Base-by-base conservation (phyloP, 2,797 vertebrate species). In the Knipowitschia caucasica region DNA sequence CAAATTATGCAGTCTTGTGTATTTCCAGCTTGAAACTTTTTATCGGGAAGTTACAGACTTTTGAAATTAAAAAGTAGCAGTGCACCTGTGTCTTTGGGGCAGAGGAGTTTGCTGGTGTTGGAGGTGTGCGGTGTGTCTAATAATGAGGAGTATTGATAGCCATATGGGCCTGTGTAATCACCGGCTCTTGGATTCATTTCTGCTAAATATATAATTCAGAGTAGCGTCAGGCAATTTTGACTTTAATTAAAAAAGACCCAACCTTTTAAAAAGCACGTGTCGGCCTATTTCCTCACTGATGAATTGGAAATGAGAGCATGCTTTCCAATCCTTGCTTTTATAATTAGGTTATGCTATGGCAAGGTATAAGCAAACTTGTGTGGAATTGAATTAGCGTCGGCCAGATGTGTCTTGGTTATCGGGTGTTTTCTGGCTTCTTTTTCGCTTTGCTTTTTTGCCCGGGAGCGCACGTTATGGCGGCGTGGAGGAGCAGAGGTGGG, bases 201-300 rank as follows among this genome's bases (percentile, higher is more conserved):
- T 35, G 34, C 74, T 84, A 84, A 88, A 89, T 87, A 83, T 89
- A 81, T 86, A 87, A 89, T 88, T 89, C 77, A 79, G 75, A 81
- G 75, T 78, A 81, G 81, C 71, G 64, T 64, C 45, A 79, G 75
- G 83, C 80, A 86, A 86, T 89, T 89, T 86, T 69, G 72, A 82
- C 86, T 89, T 90, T 88, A 87, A 88, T 87, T 87, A 86, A 87
- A 86, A 86, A 83, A 80, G 77, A 78, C 61, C 73, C 67, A 80
- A 80, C 80, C 75, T 84, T 85, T 82, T 83, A 68, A 71, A 46
- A 74, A 86, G 81, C 82, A 71, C 78, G 71, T 74, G 56, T 71
- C 64, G 50, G 59, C 76, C 64, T 81, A 78, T 50, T 72, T 64
- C 68, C 50, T 33, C 20, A 61, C 77, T 89, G 87, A 89, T 90